These are phyloP conservation scores for Cliona cf. orientalis DNA, from an alignment of 37 sponge, comb jelly and placozoan species.

Conservation along the genomic window DNA sequence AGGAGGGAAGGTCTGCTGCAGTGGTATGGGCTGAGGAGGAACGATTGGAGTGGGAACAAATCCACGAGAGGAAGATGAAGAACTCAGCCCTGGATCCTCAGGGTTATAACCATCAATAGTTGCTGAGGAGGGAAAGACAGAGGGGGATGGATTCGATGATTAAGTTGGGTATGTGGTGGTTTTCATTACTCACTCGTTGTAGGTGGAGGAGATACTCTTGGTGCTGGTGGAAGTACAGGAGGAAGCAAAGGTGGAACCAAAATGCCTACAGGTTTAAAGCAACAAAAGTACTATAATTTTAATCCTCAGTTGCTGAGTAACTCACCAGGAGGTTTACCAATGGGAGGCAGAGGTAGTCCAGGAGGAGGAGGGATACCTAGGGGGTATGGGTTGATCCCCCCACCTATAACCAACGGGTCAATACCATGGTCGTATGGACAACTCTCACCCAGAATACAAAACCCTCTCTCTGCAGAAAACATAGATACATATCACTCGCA, in stretches of 20 bases:
- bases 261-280: background rate
- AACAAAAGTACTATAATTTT: background rate
- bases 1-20: conserved; percentile 7
- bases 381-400: conserved; percentile 11
- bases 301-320: background rate
- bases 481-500: background rate
- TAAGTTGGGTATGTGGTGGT: background rate
- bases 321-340: conserved; percentile 21
- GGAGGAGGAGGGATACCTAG: conserved; percentile 45
- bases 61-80: background rate
- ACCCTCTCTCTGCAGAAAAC: conserved; percentile 82
- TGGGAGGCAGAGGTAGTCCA: conserved; percentile 31
- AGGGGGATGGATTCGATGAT: background rate
- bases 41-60: conserved; percentile 29
- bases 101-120: conserved; percentile 81
- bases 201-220: background rate
- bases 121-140: background rate
- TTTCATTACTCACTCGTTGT: too few relatives aligned
- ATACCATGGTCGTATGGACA: conserved; percentile 97
- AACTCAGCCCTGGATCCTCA: conserved; percentile 74
- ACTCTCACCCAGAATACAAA: conserved; percentile 92
- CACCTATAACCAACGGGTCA: conserved; percentile 89
- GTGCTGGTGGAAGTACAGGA: background rate
- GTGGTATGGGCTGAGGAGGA: conserved; percentile 35
- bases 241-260: background rate